Evolutionary conservation across 2,113 vertebrate genomes (phyloP).

Genomic region (Ovis canadensis): DNA sequence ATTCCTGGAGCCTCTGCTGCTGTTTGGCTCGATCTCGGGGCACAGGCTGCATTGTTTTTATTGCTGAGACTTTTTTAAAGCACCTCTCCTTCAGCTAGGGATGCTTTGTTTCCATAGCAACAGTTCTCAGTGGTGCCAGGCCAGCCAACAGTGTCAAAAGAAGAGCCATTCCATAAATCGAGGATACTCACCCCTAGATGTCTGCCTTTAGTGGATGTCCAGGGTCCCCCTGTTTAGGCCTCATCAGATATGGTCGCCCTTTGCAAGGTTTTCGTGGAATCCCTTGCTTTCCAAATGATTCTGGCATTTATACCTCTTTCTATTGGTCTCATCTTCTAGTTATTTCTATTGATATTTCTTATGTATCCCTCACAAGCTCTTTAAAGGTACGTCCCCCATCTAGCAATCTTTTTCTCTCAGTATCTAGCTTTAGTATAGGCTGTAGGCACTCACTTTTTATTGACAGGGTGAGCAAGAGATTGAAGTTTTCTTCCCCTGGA

Average conservation of each 20-base stretch:
- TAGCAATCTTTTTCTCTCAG: neutral
- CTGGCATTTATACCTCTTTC: neutral
- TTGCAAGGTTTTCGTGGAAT: neutral
- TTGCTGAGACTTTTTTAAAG: neutral
- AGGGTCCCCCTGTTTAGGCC: neutral
- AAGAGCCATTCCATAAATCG: constrained; percentile 8
- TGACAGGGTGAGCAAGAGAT: neutral
- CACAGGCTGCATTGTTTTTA: neutral
- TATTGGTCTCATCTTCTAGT: neutral
- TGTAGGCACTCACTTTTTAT: neutral
- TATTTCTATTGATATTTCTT: neutral
- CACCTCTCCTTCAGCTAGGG: neutral
- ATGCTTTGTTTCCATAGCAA: constrained; percentile 35
- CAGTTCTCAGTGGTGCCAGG: neutral
- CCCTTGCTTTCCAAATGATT: neutral
- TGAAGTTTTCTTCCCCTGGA: neutral
- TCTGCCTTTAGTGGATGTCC: neutral
- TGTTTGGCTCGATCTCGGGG: neutral
- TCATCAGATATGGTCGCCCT: neutral
- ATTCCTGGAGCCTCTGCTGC: neutral
- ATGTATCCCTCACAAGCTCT: neutral
- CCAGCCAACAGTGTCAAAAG: neutral
- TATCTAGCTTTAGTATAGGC: neutral
- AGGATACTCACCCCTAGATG: neutral
- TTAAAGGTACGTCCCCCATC: neutral